These are phyloP conservation scores for Drosophila helvetica DNA, from an alignment of 2,888 invertebrate genomes.

Conservation along the genomic window DNA sequence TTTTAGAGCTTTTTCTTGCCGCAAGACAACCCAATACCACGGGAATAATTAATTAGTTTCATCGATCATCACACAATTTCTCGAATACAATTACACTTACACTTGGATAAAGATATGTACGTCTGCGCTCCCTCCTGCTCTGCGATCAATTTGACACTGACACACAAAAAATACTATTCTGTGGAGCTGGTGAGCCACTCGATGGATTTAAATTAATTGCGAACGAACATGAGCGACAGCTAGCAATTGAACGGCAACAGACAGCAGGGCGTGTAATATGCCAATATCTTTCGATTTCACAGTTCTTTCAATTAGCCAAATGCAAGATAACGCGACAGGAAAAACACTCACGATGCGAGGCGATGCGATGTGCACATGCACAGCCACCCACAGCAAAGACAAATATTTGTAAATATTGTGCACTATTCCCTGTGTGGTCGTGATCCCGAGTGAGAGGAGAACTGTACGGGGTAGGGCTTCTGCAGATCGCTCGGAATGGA, in stretches of 20 bases:
- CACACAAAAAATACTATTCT: slow-evolving; percentile 24
- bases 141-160: slow-evolving; percentile 36
- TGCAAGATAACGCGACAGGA: slow-evolving; percentile 29
- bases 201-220: slow-evolving; percentile 36
- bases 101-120: not conserved
- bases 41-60: not conserved
- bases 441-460: slow-evolving; percentile 5
- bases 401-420: slow-evolving; percentile 5
- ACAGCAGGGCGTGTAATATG: slow-evolving; percentile 16
- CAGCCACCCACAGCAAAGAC: slow-evolving; percentile 34
- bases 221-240: slow-evolving; percentile 31
- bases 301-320: slow-evolving; percentile 39
- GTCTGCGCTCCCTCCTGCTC: not conserved
- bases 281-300: slow-evolving; percentile 10
- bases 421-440: slow-evolving; percentile 18
- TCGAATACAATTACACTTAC: not conserved
- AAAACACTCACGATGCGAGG: slow-evolving; percentile 12
- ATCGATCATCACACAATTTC: not conserved
- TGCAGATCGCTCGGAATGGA: slow-evolving; percentile 6
- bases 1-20: not conserved
- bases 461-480: not conserved
- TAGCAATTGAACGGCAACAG: slow-evolving; percentile 6
- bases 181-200: slow-evolving; percentile 18
- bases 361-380: slow-evolving; percentile 2
- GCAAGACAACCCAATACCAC: not conserved